Conservation (phyloP, 2,888 invertebrate species). For the Thumatha senex region DNA sequence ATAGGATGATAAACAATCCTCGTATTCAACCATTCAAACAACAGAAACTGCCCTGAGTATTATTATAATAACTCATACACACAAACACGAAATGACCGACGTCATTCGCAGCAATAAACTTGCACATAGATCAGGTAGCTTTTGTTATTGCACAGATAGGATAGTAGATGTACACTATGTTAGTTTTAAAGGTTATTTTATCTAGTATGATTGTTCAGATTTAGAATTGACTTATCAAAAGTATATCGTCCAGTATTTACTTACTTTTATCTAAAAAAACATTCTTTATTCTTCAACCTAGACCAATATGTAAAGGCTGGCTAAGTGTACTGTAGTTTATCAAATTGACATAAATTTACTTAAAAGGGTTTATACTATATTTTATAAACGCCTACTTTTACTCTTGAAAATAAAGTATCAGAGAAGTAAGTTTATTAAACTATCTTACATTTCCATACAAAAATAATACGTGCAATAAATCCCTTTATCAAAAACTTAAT, state of each 20-base stretch:
- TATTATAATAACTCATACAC: conserved; percentile 57
- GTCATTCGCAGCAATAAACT: conserved; percentile 37
- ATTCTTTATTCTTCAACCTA: too few relatives aligned
- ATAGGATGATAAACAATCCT: conserved; percentile 7
- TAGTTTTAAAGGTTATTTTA: not conserved
- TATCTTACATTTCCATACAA: too few relatives aligned
- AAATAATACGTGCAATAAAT: too few relatives aligned
- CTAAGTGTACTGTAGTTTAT: too few relatives aligned
- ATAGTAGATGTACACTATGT: conserved; percentile 1
- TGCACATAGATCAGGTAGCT: conserved; percentile 28
- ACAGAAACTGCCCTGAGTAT: conserved; percentile 49
- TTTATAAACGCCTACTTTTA: too few relatives aligned
- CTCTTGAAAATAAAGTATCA: too few relatives aligned
- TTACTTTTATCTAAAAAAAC: too few relatives aligned
- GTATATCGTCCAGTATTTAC: not conserved
- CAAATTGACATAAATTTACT: too few relatives aligned
- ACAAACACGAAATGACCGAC: conserved; percentile 51
- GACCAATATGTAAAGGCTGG: too few relatives aligned
- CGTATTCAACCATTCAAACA: conserved; percentile 31
- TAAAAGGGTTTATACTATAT: too few relatives aligned
- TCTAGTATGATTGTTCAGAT: not conserved
- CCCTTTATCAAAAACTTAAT: too few relatives aligned
- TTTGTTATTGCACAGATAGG: not conserved
- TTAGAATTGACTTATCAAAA: not conserved
- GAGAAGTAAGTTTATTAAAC: too few relatives aligned